These are phyloP conservation scores for Cabera pusaria DNA, from an alignment of 2,888 invertebrate genomes.

Conservation along the genomic window DNA sequence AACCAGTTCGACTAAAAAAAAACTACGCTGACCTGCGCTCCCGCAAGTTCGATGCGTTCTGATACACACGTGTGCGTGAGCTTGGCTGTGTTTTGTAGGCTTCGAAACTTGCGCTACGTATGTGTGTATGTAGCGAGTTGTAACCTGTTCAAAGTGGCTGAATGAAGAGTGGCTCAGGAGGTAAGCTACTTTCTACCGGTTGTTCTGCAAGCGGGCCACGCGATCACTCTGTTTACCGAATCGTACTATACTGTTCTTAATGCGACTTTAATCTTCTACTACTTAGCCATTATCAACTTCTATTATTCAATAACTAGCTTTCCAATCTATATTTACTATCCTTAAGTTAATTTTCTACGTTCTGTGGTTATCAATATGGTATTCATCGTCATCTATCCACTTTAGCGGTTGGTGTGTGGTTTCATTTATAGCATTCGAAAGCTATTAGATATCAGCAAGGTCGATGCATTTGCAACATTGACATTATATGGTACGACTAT, in stretches of 20 bases:
- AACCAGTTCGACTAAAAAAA: slow-evolving; percentile 70
- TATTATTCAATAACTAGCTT: not conserved
- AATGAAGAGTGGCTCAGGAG: slow-evolving; percentile 79
- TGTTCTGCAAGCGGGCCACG: slow-evolving; percentile 46
- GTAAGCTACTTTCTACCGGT: slow-evolving; percentile 79
- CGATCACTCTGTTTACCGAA: slow-evolving; percentile 55
- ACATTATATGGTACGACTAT: slow-evolving; percentile 7
- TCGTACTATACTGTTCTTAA: slow-evolving; percentile 37
- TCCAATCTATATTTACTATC: not conserved
- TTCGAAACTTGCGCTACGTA: slow-evolving; percentile 38
- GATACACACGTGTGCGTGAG: slow-evolving; percentile 44
- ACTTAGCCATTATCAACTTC: not conserved
- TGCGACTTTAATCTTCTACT: slow-evolving; percentile 6
- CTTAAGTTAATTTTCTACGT: slow-evolving; percentile 6
- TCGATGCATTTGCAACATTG: slow-evolving; percentile 17
- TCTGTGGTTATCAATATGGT: slow-evolving; percentile 10
- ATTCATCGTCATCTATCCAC: slow-evolving; percentile 12
- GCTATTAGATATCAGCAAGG: slow-evolving; percentile 12
- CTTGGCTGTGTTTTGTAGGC: slow-evolving; percentile 30
- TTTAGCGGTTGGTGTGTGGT: slow-evolving; percentile 13
- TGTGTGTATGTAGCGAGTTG: slow-evolving; percentile 65
- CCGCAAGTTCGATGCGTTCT: slow-evolving; percentile 46
- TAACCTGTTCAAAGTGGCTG: slow-evolving; percentile 75
- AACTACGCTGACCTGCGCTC: slow-evolving; percentile 67
- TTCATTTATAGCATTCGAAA: slow-evolving; percentile 22